Conservation (phyloP, 2,113 vertebrate genomes). For the Cnemophilus loriae region DNA sequence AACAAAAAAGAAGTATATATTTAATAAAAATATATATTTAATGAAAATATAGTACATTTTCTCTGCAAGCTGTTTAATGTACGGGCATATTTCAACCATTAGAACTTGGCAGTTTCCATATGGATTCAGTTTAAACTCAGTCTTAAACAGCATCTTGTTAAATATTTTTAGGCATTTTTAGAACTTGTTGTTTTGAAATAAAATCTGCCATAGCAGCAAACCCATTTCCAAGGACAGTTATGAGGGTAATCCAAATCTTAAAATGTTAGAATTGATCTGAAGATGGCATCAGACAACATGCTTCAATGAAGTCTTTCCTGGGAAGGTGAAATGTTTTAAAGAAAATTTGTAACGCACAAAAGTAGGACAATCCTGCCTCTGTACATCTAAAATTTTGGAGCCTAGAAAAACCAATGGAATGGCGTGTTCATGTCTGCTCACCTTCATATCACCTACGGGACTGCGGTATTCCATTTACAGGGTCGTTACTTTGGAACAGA, state of each 20-base stretch:
- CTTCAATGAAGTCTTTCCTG: background rate
- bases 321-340: background rate
- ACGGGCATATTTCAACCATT: background rate
- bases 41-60: background rate
- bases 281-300: background rate
- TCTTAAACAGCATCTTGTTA: background rate
- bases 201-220: background rate
- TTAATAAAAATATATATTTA: background rate
- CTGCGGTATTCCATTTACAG: background rate
- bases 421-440: background rate
- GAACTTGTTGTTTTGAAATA: background rate
- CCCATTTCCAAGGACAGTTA: background rate
- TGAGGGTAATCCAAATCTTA: background rate
- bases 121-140: background rate
- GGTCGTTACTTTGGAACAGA: background rate
- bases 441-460: background rate
- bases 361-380: background rate
- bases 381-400: background rate
- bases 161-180: slow-evolving; percentile 14
- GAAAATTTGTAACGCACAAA: background rate
- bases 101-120: background rate
- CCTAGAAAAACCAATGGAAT: background rate
- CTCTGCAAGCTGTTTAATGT: background rate
- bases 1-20: background rate
- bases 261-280: background rate